Evolutionary conservation across 2,888 invertebrate species (phyloP), one percentile per base, ranked within the genome.

Genomic region (Cephus spinipes): DNA sequence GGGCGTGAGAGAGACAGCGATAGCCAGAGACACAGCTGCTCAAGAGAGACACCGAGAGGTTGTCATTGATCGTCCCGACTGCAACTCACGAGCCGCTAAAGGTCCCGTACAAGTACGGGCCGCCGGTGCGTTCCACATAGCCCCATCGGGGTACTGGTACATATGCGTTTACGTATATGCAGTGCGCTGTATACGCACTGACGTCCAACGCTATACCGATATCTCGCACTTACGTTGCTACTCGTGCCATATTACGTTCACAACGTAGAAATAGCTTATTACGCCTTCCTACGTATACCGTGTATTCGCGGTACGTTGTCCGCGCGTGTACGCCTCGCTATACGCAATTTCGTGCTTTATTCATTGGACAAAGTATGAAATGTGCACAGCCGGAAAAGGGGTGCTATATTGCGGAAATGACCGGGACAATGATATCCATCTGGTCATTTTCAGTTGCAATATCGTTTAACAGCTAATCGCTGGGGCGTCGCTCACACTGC

Each of bases 21-120:
- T 74, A 33, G 15, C 76, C 85, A 80, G 83, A 83, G 87, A 89
- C 85, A 85, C 74, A 76, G 76, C 79, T 76, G 79, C 71, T 73
- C 77, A 82, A 85, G 81, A 82, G 83, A 84, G 85, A 85, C 76
- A 78, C 78, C 77, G 82, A 80, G 81, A 79, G 85, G 83, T 90
- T 91, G 91, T 91, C 91, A 91, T 91, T 91, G 91, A 91, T 91
- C 91, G 91, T 90, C 88, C 87, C 87, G 87, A 87, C 87, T 82
- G 81, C 84, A 87, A 87, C 84, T 87, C 88, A 85, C 85, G 87
- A 89, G 90, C 90, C 89, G 90, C 89, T 90, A 91, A 91, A 91
- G 91, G 91, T 91, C 91, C 91, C 91, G 91, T 91, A 90, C 90
- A 88, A 89, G 90, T 87, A 74, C 33, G 74, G 74, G 32, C 74